Evolutionary conservation across 2,888 invertebrate species (phyloP), one percentile per base, ranked within the genome.

Genomic region (Leucophenga maculata): DNA sequence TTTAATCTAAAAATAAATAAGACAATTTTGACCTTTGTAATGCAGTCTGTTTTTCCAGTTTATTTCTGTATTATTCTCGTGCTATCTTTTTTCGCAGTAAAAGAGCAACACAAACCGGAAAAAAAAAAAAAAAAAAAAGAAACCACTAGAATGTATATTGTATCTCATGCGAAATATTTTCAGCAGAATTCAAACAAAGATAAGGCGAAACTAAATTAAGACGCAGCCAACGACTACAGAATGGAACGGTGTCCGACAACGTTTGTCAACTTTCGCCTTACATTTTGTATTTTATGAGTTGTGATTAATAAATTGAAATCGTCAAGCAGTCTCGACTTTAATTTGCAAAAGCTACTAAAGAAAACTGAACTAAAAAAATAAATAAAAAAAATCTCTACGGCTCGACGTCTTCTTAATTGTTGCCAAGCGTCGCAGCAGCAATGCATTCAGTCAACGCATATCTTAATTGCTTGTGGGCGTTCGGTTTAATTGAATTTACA

Each of bases 141-240:
- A 39, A 22, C 16, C 32, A 60, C 16, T 55, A 14, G 39, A 39
- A 39, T 39, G 39, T 39, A 39, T 39, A 39, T 39, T 39, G 39
- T 39, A 39, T 39, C 6, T 50, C 16, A 18, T 50, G 50, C 6
- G 18, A 50, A 50, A 50, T 50, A 50, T 26, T 64, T 64, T 64
- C 62, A 22, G 44, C n/a, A 64, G 62, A 64, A 64, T 18, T 64
- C 62, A 64, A 64, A 64, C 32, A 64, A 64, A 64, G 62, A 64
- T 64, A 64, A 64, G 62, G 46, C 44, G 8, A 6, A 62, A 64
- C 46, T 64, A 62, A 62, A 31, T 31, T 44, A 62, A 62, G 18
- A 52, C 1, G 2, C 4, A 16, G 2, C 4, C 13, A 8, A 52
- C 26, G 26, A 26, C 26, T 2, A 26, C 26, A 26, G 2, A 4